These are phyloP conservation scores for Reticulitermes speratus DNA, from an alignment of 1,140 invertebrate genomes.

Conservation along the genomic window DNA sequence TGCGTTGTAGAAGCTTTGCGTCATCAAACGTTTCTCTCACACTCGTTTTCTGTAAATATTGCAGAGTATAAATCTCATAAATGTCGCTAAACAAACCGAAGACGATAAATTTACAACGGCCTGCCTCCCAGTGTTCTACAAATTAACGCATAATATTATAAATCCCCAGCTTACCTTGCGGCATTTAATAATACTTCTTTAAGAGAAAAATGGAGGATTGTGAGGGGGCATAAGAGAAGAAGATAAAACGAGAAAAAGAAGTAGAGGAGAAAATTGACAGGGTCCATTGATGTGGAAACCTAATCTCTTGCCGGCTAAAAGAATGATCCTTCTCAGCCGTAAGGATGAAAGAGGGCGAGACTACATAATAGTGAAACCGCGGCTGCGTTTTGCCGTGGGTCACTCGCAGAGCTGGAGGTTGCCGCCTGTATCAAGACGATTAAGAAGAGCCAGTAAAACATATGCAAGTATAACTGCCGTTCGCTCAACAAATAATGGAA, in stretches of 20 bases:
- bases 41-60: too few relatives aligned
- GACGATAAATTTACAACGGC: too few relatives aligned
- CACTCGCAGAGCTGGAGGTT: too few relatives aligned
- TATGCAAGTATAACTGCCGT: too few relatives aligned
- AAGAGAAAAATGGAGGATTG: neutral
- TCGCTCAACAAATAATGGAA: too few relatives aligned
- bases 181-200: neutral
- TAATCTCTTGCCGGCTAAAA: neutral
- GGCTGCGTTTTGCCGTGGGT: too few relatives aligned
- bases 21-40: too few relatives aligned
- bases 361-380: neutral
- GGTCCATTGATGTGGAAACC: neutral
- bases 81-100: too few relatives aligned
- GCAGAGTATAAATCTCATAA: too few relatives aligned
- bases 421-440: too few relatives aligned
- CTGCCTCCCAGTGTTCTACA: neutral
- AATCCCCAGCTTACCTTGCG: neutral
- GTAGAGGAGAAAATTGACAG: neutral
- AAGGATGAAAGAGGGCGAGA: neutral
- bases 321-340: neutral
- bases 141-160: neutral
- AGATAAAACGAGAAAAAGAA: neutral
- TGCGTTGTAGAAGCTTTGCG: too few relatives aligned
- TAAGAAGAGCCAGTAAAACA: too few relatives aligned
- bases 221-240: neutral